Evolutionary conservation across 2,888 invertebrate genomes (phyloP).

Genomic region (Abscondita cerata): DNA sequence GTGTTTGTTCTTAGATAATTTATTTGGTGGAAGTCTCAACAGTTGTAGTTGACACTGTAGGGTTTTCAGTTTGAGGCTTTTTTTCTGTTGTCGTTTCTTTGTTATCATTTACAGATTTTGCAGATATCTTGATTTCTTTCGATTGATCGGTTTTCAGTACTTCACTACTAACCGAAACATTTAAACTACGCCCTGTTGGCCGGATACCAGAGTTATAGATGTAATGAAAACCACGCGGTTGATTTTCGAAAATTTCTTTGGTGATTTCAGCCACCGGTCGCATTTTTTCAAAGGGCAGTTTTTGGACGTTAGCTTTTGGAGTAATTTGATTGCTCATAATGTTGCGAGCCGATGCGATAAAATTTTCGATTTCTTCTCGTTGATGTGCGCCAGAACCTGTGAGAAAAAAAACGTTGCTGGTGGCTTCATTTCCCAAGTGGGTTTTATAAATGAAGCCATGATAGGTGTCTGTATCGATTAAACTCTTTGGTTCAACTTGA

Average conservation of each 20-base stretch:
- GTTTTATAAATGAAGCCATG: constrained; percentile 51
- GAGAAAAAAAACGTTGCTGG: constrained; percentile 48
- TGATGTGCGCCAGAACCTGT: constrained; percentile 45
- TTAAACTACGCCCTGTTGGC: not conserved
- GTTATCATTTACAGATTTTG: no score
- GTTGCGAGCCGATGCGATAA: constrained; percentile 37
- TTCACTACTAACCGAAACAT: no score
- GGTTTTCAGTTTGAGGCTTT: no score
- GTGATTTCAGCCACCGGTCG: constrained; percentile 13
- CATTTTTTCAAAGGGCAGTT: constrained; percentile 16
- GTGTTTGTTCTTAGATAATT: no score
- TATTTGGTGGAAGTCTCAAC: no score
- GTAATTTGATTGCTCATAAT: constrained; percentile 31
- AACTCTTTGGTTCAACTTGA: not conserved
- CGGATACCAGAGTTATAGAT: constrained; percentile 32
- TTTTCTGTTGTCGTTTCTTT: no score
- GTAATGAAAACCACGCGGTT: constrained; percentile 28
- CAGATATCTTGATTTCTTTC: no score
- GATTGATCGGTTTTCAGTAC: no score
- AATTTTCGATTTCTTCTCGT: constrained; percentile 17
- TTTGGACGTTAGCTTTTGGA: constrained; percentile 39
- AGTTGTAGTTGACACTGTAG: no score
- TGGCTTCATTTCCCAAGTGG: constrained; percentile 45
- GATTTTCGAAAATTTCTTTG: constrained; percentile 31
- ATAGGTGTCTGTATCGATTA: constrained; percentile 24